Conservation (phyloP, 2,113 vertebrate species). For the Nipponia nippon region DNA sequence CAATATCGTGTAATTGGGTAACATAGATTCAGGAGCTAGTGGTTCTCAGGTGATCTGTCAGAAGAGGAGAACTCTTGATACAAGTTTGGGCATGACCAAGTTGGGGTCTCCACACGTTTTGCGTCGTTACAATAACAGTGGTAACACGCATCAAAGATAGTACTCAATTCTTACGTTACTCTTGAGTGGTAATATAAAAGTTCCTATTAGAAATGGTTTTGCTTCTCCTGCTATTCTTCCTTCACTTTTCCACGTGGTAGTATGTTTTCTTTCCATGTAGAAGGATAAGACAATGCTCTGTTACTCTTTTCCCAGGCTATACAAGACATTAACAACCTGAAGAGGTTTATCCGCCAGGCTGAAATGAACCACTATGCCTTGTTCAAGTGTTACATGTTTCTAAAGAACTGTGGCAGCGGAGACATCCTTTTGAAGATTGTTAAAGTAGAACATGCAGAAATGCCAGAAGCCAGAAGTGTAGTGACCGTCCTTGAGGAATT, state of each 20-base stretch:
- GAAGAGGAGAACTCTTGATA: not conserved
- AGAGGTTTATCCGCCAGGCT: constrained; percentile 93
- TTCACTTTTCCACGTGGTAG: not conserved
- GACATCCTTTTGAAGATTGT: constrained; percentile 91
- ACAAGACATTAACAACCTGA: constrained; percentile 97
- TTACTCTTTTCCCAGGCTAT: constrained; percentile 82
- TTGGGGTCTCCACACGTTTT: not conserved
- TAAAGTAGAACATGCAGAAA: constrained; percentile 87
- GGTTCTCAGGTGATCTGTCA: not conserved
- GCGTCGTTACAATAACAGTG: not conserved
- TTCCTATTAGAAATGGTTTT: not conserved
- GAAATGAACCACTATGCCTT: constrained; percentile 96
- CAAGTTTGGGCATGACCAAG: not conserved
- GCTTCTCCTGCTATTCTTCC: not conserved
- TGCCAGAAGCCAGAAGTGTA: constrained; percentile 90
- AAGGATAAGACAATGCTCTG: not conserved
- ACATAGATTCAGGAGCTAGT: not conserved
- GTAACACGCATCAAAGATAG: not conserved
- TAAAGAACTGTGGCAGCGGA: constrained; percentile 91
- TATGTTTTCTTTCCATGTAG: not conserved
- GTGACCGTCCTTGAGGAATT: constrained; percentile 92
- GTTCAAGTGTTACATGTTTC: constrained; percentile 92
- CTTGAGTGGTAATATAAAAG: not conserved
- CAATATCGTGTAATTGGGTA: not conserved
- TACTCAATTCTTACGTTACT: not conserved